Percentiles rank a stretch among this genome's conserved stretches.
These are phyloP conservation scores for Drosophila siamana DNA, from an alignment of 2,888 invertebrate species.

Conservation along the genomic window DNA sequence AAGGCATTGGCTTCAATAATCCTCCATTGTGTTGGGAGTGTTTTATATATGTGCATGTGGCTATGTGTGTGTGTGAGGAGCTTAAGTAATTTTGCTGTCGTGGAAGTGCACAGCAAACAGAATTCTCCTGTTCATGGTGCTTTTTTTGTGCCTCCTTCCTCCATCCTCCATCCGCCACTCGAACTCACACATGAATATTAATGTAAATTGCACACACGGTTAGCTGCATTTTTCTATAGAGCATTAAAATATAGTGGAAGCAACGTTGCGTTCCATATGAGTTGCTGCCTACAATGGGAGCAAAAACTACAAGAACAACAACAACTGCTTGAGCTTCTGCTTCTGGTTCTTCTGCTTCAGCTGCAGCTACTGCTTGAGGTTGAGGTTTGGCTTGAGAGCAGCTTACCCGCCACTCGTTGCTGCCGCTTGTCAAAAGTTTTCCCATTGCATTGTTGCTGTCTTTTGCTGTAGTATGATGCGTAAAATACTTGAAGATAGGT, in stretches of 20 bases:
- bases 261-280: constrained; percentile 77
- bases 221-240: constrained; percentile 76
- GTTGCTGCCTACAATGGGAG: constrained; percentile 74
- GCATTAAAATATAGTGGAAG: constrained; percentile 74
- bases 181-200: constrained; percentile 69
- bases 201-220: constrained; percentile 80
- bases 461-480: constrained; percentile 69
- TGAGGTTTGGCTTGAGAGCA: constrained; percentile 1
- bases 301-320: constrained; percentile 8
- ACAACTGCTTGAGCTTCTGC: constrained; percentile 24
- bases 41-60: neutral
- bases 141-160: too few relatives aligned
- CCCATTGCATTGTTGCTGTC: constrained; percentile 29
- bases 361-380: neutral
- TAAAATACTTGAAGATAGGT: constrained; percentile 70
- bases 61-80: constrained; percentile 32
- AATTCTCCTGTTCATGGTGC: constrained; percentile 35
- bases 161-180: neutral
- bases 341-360: too few relatives aligned
- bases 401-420: constrained; percentile 17
- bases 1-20: constrained; percentile 61
- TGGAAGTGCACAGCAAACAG: constrained; percentile 78
- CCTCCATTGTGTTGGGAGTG: constrained; percentile 30
- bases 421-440: constrained; percentile 59
- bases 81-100: constrained; percentile 77